Conservation (phyloP, 2,888 invertebrate species). For the Steinernema scapterisci region DNA sequence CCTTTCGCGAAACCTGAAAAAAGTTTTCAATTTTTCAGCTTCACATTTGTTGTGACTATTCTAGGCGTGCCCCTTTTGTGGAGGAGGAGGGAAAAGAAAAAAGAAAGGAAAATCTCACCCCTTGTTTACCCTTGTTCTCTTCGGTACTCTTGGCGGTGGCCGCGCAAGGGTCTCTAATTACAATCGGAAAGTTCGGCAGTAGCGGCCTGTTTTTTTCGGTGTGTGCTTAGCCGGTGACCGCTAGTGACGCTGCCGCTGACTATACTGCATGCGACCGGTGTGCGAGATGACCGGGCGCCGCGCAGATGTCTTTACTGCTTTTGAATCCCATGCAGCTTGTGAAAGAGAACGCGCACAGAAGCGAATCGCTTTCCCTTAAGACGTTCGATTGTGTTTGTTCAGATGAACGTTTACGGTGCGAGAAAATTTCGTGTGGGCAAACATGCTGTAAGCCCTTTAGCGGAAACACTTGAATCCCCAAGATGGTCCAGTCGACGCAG, state of each 20-base stretch:
- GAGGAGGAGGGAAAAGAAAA: background rate
- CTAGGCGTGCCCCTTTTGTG: constrained; percentile 4
- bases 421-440: background rate
- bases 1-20: constrained; percentile 57
- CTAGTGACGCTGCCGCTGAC: background rate
- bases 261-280: constrained; percentile 1
- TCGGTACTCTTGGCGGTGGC: background rate
- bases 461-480: constrained; percentile 12
- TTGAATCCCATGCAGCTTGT: background rate
- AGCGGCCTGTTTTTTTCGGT: constrained; percentile 1
- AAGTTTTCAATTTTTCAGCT: background rate
- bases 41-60: background rate
- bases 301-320: background rate
- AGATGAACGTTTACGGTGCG: background rate
- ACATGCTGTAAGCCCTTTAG: background rate
- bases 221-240: constrained; percentile 11
- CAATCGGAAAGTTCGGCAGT: background rate
- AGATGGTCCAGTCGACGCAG: background rate
- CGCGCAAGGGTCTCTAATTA: constrained; percentile 27
- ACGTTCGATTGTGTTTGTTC: background rate
- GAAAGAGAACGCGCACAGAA: constrained; percentile 3
- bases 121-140: background rate
- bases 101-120: background rate
- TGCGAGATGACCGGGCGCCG: background rate
- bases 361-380: constrained; percentile 12